phyloP scores from a whole-genome alignment of 2,797 vertebrate species.

The Holocentrus rufus region DNA sequence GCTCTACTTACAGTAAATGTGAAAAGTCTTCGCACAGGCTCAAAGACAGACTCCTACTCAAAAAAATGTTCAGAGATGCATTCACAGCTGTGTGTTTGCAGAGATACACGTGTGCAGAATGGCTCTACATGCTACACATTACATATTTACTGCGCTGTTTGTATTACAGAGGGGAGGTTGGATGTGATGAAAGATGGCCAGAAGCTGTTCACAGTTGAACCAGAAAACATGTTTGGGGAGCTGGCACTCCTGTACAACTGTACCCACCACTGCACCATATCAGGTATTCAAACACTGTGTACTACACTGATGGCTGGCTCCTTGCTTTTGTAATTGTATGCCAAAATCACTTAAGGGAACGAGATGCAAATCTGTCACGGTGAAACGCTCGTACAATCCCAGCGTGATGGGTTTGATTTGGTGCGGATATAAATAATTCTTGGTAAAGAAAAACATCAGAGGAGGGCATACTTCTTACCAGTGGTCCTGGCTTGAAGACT shows the following conservation, averaged over 20 bases:
- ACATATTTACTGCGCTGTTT: neutral
- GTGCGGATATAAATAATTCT: slow-evolving; percentile 46
- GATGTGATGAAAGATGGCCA: slow-evolving; percentile 75
- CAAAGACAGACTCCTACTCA: neutral
- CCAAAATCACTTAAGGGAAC: neutral
- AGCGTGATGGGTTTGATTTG: slow-evolving; percentile 29
- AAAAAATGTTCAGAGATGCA: no score
- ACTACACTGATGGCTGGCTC: neutral
- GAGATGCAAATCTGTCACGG: neutral
- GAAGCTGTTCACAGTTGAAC: slow-evolving; percentile 71
- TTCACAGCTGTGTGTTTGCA: no score
- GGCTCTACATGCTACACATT: neutral
- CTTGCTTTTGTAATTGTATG: slow-evolving; percentile 7
- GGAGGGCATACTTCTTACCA: slow-evolving; percentile 27
- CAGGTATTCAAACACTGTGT: slow-evolving; percentile 67
- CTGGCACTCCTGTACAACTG: slow-evolving; percentile 78
- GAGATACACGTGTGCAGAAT: neutral
- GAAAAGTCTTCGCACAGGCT: neutral
- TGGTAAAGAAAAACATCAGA: slow-evolving; percentile 31
- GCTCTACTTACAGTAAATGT: slow-evolving; percentile 20
- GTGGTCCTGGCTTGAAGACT: slow-evolving; percentile 38
- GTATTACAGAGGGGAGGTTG: slow-evolving; percentile 75
- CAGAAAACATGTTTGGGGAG: slow-evolving; percentile 78
- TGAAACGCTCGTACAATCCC: slow-evolving; percentile 3
- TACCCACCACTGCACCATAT: slow-evolving; percentile 72